Conservation (phyloP, 2,113 vertebrate genomes). For the Suncus etruscus region DNA sequence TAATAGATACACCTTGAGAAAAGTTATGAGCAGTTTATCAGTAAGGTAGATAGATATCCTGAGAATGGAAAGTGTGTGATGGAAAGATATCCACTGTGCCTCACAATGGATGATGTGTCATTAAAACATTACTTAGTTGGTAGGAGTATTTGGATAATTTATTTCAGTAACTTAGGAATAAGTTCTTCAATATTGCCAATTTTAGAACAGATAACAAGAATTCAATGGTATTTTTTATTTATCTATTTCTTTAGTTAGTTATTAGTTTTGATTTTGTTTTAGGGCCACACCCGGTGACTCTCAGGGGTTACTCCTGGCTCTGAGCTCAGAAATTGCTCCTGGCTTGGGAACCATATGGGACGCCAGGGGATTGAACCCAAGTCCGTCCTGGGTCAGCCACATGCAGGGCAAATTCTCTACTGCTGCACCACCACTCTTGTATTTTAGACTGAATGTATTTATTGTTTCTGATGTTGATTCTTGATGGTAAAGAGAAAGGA, state of each 20-base stretch:
- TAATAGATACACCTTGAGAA: neutral
- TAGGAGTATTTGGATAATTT: neutral
- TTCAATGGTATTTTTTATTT: neutral
- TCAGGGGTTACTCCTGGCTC: too few relatives aligned
- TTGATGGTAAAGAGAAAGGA: slow-evolving; percentile 3
- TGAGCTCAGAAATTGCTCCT: too few relatives aligned
- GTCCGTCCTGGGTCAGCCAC: too few relatives aligned
- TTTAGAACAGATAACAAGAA: neutral
- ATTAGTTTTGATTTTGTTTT: too few relatives aligned
- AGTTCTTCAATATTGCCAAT: neutral
- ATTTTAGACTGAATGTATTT: neutral
- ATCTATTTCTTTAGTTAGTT: too few relatives aligned
- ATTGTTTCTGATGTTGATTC: neutral
- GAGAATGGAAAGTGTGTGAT: neutral
- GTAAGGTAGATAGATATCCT: neutral
- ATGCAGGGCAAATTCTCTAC: too few relatives aligned
- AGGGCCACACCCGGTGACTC: too few relatives aligned
- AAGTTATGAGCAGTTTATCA: neutral
- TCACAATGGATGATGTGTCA: neutral
- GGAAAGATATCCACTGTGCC: neutral
- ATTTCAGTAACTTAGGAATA: slow-evolving; percentile 12
- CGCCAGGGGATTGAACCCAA: too few relatives aligned
- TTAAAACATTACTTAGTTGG: neutral
- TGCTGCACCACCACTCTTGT: too few relatives aligned
- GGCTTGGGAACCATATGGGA: too few relatives aligned